phyloP scores from a whole-genome alignment of 92 coral and sea anemone species.

The Parazoanthus darwini region DNA sequence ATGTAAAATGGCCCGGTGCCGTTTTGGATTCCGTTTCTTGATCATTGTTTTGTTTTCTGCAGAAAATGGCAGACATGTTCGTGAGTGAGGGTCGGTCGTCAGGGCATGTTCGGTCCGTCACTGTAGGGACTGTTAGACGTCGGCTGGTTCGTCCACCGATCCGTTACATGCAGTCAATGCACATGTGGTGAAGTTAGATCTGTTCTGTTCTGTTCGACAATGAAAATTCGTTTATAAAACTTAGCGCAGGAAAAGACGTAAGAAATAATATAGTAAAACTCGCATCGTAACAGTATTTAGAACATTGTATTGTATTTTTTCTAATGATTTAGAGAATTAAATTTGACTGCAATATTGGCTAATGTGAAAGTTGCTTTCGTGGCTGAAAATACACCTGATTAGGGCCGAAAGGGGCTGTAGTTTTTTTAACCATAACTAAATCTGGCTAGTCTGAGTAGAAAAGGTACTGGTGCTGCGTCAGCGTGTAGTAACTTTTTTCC shows the following conservation, averaged over 20 bases:
- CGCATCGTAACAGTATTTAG: too few relatives aligned
- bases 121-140: not conserved
- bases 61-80: not conserved
- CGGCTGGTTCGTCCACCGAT: not conserved
- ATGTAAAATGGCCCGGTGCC: not conserved
- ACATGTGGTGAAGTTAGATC: too few relatives aligned
- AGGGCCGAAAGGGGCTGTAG: not conserved
- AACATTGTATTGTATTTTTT: too few relatives aligned
- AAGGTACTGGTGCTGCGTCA: not conserved
- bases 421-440: not conserved
- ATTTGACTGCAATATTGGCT: not conserved
- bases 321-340: too few relatives aligned
- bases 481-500: not conserved
- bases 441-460: not conserved
- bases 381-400: not conserved
- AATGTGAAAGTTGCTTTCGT: not conserved
- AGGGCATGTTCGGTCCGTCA: not conserved
- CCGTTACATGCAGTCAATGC: too few relatives aligned
- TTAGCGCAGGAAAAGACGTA: too few relatives aligned
- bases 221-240: too few relatives aligned
- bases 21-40: not conserved
- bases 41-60: not conserved
- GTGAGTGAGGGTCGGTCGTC: not conserved
- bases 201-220: too few relatives aligned
- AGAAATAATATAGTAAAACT: too few relatives aligned